Evolutionary conservation across 2,113 vertebrate species (phyloP).

Genomic region (Apus apus): DNA sequence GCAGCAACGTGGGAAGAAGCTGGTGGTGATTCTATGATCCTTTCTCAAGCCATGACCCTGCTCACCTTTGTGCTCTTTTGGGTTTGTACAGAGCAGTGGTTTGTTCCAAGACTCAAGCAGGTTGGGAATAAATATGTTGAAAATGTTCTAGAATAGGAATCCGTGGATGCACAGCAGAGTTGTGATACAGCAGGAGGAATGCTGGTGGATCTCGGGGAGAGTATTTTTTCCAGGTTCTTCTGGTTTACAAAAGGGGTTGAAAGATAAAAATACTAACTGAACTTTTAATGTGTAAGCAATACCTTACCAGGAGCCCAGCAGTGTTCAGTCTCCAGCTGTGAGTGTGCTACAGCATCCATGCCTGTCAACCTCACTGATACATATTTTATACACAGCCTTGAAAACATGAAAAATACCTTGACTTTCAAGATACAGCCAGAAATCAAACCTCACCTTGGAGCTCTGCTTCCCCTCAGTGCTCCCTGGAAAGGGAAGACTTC

Average conservation of each 20-base stretch:
- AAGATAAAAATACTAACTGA: not conserved
- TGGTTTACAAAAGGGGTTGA: not conserved
- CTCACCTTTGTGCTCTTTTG: not conserved
- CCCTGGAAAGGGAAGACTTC: conserved; percentile 26
- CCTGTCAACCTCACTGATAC: conserved; percentile 42
- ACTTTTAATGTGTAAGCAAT: not conserved
- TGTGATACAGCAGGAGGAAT: not conserved
- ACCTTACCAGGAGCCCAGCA: not conserved
- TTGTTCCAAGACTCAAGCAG: not conserved
- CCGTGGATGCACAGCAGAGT: not conserved
- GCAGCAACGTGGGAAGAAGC: not conserved
- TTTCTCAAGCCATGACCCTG: not conserved
- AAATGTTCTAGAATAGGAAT: not conserved
- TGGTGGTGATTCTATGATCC: not conserved
- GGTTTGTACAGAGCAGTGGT: not conserved
- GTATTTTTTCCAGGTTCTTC: conserved; percentile 1
- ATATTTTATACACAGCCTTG: conserved; percentile 58
- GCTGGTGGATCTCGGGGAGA: not conserved
- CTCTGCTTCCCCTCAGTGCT: conserved; percentile 18
- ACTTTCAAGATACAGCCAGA: conserved; percentile 59
- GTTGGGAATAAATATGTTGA: not conserved
- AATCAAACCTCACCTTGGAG: conserved; percentile 59
- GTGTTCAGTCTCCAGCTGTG: not conserved
- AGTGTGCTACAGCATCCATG: not conserved
- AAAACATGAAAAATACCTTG: conserved; percentile 34